Percentiles rank a stretch among this genome's conserved stretches.
Conservation (phyloP, 2,797 vertebrate species). For the Odontamblyopus lacepedii region DNA sequence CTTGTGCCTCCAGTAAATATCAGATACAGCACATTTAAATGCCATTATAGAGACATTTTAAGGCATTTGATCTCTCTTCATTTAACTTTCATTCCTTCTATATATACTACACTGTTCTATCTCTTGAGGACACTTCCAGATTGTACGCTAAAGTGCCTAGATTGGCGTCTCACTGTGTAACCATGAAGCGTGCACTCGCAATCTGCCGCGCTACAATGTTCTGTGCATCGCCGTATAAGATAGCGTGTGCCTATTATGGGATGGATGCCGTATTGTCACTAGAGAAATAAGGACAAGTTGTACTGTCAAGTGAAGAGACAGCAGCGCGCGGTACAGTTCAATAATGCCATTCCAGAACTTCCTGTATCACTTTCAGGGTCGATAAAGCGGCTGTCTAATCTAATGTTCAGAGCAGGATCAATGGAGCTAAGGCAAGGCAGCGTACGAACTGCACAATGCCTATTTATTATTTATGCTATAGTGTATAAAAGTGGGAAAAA, state of each 20-base stretch:
- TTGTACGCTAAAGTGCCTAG: background rate
- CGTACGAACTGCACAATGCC: background rate
- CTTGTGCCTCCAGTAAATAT: too few species aligned
- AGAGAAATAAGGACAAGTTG: conserved; percentile 3
- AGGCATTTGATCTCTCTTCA: background rate
- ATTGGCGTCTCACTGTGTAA: background rate
- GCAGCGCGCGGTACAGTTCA: background rate
- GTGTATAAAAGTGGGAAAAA: background rate
- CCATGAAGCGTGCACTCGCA: conserved; percentile 5
- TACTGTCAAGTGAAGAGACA: background rate
- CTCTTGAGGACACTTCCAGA: background rate
- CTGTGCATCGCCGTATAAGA: background rate
- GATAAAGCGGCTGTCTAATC: background rate
- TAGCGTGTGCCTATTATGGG: background rate
- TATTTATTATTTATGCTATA: background rate
- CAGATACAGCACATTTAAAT: too few species aligned
- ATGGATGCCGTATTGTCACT: background rate
- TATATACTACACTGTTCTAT: background rate
- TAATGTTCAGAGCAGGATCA: conserved; percentile 3
- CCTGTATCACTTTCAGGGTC: conserved; percentile 1
- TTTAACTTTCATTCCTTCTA: background rate
- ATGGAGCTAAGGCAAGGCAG: background rate
- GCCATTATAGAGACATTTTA: too few species aligned
- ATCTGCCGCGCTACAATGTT: background rate
- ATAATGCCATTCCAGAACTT: conserved; percentile 8